Evolutionary conservation across 2,888 invertebrate genomes (phyloP).

Genomic region (Temnothorax unifasciatus): DNA sequence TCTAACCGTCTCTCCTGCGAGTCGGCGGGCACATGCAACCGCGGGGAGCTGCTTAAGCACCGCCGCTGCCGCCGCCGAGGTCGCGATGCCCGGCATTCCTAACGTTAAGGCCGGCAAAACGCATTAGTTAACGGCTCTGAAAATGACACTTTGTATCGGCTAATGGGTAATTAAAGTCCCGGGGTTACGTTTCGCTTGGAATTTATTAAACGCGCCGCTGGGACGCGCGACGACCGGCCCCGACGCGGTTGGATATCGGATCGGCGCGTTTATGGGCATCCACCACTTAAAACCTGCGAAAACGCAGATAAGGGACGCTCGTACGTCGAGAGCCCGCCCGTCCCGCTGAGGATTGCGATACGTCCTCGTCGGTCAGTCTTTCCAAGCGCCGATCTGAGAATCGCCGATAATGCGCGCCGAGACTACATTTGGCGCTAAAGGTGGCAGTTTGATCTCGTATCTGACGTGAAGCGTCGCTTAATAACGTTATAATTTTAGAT

Average conservation of each 20-base stretch:
- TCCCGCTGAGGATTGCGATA: slow-evolving; percentile 17
- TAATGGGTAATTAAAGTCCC: slow-evolving; percentile 83
- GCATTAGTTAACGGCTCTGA: slow-evolving; percentile 80
- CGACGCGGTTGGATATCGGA: slow-evolving; percentile 53
- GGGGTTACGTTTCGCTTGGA: slow-evolving; percentile 76
- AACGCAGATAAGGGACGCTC: slow-evolving; percentile 58
- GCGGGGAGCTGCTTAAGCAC: slow-evolving; percentile 42
- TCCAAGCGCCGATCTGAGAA: neutral
- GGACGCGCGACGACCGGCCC: slow-evolving; percentile 40
- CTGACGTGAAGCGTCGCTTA: neutral
- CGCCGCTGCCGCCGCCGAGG: neutral
- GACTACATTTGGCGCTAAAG: slow-evolving; percentile 1
- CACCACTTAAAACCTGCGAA: slow-evolving; percentile 73
- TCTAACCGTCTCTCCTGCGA: slow-evolving; percentile 25
- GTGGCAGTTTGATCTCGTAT: neutral
- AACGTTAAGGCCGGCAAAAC: slow-evolving; percentile 71
- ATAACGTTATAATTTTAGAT: neutral
- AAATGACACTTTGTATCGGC: slow-evolving; percentile 82
- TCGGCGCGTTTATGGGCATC: slow-evolving; percentile 59
- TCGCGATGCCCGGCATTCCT: slow-evolving; percentile 69
- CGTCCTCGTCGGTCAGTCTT: neutral
- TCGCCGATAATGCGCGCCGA: neutral
- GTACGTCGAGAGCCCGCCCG: slow-evolving; percentile 23
- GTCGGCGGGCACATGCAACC: slow-evolving; percentile 23
- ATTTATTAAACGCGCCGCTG: slow-evolving; percentile 76